phyloP scores from a whole-genome alignment of 1,140 invertebrate species.

The Lepidotrigona ventralis region DNA sequence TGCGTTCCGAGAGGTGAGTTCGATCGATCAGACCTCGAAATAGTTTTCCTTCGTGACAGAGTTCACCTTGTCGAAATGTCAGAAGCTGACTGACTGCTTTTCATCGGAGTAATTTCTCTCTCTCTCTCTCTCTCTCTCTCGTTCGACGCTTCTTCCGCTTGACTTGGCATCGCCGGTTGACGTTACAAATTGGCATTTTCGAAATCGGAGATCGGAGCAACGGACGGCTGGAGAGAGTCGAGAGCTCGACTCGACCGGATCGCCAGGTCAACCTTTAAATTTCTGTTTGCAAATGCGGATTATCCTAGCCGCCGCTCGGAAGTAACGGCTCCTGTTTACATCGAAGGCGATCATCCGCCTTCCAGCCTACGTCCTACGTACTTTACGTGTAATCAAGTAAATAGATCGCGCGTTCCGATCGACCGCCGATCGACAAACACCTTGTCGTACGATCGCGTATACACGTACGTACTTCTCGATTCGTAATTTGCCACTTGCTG shows the following conservation, averaged over 20 bases:
- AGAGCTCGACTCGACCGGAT: not conserved
- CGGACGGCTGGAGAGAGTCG: not conserved
- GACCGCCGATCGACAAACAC: slow-evolving; percentile 13
- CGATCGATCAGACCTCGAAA: not conserved
- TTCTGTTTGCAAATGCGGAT: slow-evolving; percentile 56
- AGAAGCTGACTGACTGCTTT: not conserved
- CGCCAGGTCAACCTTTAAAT: slow-evolving; percentile 38
- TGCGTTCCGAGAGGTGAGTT: slow-evolving; percentile 7
- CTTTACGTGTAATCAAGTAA: slow-evolving; percentile 37
- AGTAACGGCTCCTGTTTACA: slow-evolving; percentile 38
- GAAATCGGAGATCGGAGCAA: not conserved
- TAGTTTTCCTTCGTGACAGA: not conserved
- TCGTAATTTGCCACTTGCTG: not conserved
- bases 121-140: no score
- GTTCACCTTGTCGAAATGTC: not conserved
- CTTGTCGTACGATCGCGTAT: slow-evolving; percentile 5
- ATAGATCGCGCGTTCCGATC: slow-evolving; percentile 44
- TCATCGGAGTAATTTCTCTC: not conserved
- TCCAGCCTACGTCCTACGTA: slow-evolving; percentile 19
- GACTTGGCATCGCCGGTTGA: no score
- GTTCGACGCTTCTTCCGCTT: not conserved
- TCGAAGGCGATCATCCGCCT: slow-evolving; percentile 36
- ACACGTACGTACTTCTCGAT: not conserved
- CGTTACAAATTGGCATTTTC: not conserved
- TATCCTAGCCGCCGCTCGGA: slow-evolving; percentile 27